Base-by-base conservation (phyloP, 2,888 invertebrate genomes). In the Hipparchia sbordonii region DNA sequence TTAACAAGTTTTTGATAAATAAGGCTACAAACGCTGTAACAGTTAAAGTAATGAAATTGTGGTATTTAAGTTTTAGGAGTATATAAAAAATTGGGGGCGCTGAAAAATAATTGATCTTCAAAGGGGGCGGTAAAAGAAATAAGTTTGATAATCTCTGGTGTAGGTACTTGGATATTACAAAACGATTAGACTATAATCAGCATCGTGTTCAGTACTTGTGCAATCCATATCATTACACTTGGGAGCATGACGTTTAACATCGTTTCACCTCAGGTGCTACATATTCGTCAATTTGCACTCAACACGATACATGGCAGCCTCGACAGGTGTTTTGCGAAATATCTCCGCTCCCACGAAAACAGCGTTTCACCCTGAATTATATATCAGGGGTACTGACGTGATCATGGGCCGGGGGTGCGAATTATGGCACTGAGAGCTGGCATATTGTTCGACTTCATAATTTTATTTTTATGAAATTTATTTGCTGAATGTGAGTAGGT, bases 361-460 rank as follows among this genome's bases (percentile, higher is more conserved):
- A 74, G 73, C 66, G 82, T 83, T 23, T 79, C 78, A 74, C 77
- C 68, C 77, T 85, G 81, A 85, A 86, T 86, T 86, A 84, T 85
- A 82, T 84, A 83, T 81, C 71, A 77, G 76, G 76, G 79, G 71
- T 72, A 79, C 71, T 75, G 68, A 69, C 63, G 77, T 77, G 79
- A 80, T 78, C 76, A 79, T 70, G 73, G 72, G 68, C 70, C 54
- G 72, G 77, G 79, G 75, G 76, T 72, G 72, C 66, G 70, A 78
- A 74, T 70, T 63, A 70, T 70, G 70, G 57, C 60, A 65, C 56
- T 54, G 48, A 51, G 45, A 51, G 33, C 23, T 23, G 1, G 33
- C 23, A 52, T 66, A 66, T 54, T 52, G 54, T 52, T 39, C 48
- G 48, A 48, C 10, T 60, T 10, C 23, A 23, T 23, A 23, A 0